A percentile compares a stretch with the other conserved stretches of the same genome.
phyloP scores from a whole-genome alignment of 2,888 invertebrate genomes.

The Microlaimidae sp. region DNA sequence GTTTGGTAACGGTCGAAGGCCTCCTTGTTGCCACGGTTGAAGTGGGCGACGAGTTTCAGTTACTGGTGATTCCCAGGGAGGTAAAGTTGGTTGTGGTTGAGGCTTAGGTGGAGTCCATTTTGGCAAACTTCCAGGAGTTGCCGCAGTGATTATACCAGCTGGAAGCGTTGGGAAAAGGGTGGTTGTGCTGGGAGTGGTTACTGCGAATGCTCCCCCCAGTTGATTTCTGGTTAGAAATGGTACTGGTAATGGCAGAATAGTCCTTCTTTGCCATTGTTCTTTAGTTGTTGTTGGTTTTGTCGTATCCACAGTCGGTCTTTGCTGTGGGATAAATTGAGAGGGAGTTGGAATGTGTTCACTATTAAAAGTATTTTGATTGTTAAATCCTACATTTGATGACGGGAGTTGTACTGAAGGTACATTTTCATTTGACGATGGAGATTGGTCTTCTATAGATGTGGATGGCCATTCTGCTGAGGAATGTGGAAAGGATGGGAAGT shows the following conservation, averaged over 20 bases:
- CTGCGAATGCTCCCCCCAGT: slow-evolving; percentile 5
- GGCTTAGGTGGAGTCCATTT: neutral
- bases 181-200: neutral
- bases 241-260: slow-evolving; percentile 27
- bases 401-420: no score
- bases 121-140: neutral
- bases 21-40: neutral
- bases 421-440: no score
- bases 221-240: slow-evolving; percentile 25
- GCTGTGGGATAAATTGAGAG: no score
- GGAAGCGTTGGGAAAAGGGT: slow-evolving; percentile 19
- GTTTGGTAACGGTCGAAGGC: neutral
- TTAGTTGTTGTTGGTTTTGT: neutral
- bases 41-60: neutral
- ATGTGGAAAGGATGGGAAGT: no score
- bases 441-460: no score
- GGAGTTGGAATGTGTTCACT: no score
- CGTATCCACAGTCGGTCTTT: neutral
- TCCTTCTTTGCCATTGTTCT: neutral
- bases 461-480: no score
- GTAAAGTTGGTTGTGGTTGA: no score
- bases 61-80: neutral
- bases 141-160: slow-evolving; percentile 20
- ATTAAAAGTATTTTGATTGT: no score
- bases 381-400: no score